Percentiles rank a stretch among this genome's conserved stretches.
Conservation (phyloP, 2,797 vertebrate species). For the Rhincodon typus region DNA sequence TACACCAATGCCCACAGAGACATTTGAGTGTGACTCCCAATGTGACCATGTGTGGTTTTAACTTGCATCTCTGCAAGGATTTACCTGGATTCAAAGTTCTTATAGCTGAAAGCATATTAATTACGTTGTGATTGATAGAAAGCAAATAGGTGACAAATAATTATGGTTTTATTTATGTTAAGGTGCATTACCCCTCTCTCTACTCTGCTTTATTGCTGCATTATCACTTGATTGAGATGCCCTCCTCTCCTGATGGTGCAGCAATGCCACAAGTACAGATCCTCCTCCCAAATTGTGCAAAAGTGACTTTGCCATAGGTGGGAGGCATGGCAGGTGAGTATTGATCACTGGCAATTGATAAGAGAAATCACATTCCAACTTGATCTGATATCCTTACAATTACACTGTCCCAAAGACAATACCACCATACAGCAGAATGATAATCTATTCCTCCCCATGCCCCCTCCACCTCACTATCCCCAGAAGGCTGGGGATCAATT, state of each 20-base stretch:
- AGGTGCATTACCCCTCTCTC: not conserved
- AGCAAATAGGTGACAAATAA: not conserved
- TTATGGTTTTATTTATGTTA: not conserved
- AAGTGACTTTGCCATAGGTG: not conserved
- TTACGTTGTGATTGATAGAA: not conserved
- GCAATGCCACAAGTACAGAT: not conserved
- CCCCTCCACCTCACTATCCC: not conserved
- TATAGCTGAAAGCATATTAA: not conserved
- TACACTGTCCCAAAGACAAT: not conserved
- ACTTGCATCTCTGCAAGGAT: not conserved
- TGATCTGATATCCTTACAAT: not conserved
- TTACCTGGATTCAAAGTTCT: conserved; percentile 6
- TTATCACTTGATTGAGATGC: not conserved
- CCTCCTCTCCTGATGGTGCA: not conserved
- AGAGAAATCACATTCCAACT: not conserved
- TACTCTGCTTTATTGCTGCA: not conserved
- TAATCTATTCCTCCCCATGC: not conserved
- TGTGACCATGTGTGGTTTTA: not conserved
- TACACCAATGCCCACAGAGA: not conserved
- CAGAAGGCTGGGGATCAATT: not conserved
- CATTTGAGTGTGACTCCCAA: not conserved
- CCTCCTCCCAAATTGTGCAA: not conserved
- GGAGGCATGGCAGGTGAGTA: not conserved
- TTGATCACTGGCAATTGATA: not conserved
- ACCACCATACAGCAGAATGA: not conserved